phyloP scores from a whole-genome alignment of 2,113 vertebrate genomes.

The Sebastes fasciatus region DNA sequence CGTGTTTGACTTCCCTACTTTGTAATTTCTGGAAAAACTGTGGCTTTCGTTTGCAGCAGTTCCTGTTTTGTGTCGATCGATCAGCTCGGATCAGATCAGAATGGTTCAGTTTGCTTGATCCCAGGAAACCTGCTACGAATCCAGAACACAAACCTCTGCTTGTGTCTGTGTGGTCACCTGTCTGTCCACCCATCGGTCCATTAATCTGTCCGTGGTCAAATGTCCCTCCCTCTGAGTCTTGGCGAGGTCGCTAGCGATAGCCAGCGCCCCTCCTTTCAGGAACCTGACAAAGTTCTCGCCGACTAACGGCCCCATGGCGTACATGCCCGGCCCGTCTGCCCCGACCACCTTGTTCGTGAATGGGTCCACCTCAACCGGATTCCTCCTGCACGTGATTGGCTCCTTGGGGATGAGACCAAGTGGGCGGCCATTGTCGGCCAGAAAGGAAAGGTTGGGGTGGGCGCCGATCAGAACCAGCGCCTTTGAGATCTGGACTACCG shows the following conservation, averaged over 20 bases:
- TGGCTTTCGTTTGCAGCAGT: neutral
- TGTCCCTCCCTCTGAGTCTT: slow-evolving; percentile 49
- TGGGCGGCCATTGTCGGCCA: slow-evolving; percentile 65
- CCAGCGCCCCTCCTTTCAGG: slow-evolving; percentile 85
- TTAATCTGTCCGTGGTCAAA: neutral
- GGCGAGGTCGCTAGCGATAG: slow-evolving; percentile 78
- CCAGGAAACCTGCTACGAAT: slow-evolving; percentile 27
- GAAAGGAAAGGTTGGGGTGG: slow-evolving; percentile 84
- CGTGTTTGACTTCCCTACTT: neutral
- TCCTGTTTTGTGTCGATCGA: neutral
- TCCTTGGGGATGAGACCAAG: slow-evolving; percentile 69
- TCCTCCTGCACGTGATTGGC: slow-evolving; percentile 82
- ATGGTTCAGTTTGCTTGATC: neutral
- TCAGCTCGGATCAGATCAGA: too few relatives aligned
- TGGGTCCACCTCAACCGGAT: slow-evolving; percentile 84
- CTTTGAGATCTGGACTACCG: slow-evolving; percentile 82
- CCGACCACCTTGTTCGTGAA: slow-evolving; percentile 77
- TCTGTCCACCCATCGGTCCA: slow-evolving; percentile 44
- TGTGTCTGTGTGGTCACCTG: neutral
- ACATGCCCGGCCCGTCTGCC: slow-evolving; percentile 78
- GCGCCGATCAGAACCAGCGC: slow-evolving; percentile 85
- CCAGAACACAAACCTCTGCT: slow-evolving; percentile 8
- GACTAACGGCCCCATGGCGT: slow-evolving; percentile 86
- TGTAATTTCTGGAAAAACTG: neutral
- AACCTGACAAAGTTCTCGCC: slow-evolving; percentile 89